Evolutionary conservation across 2,113 vertebrate genomes (phyloP).

Genomic region (Corythornis cristatus): DNA sequence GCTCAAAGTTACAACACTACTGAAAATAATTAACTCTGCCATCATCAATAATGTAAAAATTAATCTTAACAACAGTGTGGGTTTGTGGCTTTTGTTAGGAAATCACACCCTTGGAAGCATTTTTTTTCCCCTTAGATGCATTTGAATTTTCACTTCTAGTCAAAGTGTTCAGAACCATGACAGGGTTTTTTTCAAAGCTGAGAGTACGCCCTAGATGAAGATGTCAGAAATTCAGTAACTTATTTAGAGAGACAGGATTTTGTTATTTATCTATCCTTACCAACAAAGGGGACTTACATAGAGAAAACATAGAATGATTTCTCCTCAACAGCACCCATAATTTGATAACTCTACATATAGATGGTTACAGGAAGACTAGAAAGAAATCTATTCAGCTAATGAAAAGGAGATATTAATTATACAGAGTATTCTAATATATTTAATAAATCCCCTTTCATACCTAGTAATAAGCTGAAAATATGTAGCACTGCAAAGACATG

Average conservation of each 20-base stretch:
- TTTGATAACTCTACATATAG: background rate
- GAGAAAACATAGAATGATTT: background rate
- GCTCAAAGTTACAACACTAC: background rate
- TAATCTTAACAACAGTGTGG: background rate
- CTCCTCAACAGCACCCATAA: background rate
- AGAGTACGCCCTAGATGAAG: background rate
- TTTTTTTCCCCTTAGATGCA: background rate
- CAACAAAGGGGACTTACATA: background rate
- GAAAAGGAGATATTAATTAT: background rate
- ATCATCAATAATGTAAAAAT: background rate
- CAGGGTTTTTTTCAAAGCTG: background rate
- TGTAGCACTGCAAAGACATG: background rate
- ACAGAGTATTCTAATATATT: background rate
- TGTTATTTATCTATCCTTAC: background rate
- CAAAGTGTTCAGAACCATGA: background rate
- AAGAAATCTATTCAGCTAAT: background rate
- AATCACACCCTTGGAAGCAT: background rate
- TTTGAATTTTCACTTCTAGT: accelerated
- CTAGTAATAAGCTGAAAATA: background rate
- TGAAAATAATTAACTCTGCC: background rate
- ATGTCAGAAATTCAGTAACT: background rate
- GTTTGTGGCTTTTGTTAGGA: background rate
- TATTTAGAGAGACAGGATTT: background rate
- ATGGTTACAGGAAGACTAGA: background rate
- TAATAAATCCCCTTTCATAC: background rate